These are phyloP conservation scores for Astatoreochromis straeleni DNA, from an alignment of 2,113 vertebrate species.

Conservation along the genomic window DNA sequence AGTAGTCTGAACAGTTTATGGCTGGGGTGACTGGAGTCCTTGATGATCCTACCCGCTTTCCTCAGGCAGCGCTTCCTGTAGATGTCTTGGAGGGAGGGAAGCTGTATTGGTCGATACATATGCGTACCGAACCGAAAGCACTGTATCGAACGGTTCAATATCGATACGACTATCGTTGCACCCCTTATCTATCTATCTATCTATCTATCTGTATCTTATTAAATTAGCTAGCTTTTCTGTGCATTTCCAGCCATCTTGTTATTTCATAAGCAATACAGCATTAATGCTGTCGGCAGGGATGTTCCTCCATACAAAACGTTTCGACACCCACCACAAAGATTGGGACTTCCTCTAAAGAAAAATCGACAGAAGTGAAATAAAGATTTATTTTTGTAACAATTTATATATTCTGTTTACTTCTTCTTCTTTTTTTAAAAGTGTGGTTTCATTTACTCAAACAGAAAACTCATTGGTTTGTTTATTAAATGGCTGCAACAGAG, in stretches of 20 bases:
- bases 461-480: not conserved
- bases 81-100: no score
- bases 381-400: not conserved
- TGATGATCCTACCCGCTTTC: no score
- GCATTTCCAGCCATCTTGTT: not conserved
- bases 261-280: not conserved
- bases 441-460: not conserved
- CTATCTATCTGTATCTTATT: not conserved
- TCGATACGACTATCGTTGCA: no score
- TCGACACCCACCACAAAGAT: not conserved
- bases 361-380: not conserved
- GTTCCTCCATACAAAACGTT: not conserved
- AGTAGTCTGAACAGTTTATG: no score
- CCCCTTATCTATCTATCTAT: no score
- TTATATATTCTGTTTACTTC: not conserved
- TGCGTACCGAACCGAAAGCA: no score
- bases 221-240: not conserved
- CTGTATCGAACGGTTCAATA: no score
- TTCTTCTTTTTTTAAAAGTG: not conserved
- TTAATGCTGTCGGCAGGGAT: not conserved
- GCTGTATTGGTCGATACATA: no score
- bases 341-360: not conserved
- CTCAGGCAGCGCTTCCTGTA: no score
- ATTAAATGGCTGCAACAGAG: not conserved
- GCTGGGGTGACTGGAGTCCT: no score